Percentiles rank a stretch among this genome's conserved stretches.
Evolutionary conservation across 2,113 vertebrate species (phyloP).

Genomic region (Castor canadensis): DNA sequence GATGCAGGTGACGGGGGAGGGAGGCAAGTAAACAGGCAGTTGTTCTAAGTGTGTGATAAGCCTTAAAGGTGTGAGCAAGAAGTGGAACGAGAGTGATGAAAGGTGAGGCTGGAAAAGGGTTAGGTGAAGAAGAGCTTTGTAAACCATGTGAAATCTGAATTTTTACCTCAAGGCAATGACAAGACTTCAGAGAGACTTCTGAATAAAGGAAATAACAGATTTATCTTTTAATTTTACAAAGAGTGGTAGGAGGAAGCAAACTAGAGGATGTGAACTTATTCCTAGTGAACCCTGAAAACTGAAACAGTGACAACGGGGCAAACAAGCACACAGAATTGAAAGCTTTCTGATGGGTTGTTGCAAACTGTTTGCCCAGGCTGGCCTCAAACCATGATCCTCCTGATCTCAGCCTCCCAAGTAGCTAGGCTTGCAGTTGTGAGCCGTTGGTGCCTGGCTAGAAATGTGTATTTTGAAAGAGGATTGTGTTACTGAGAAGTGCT

Average conservation of each 20-base stretch:
- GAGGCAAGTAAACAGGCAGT: not conserved
- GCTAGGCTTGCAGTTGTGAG: too few relatives aligned
- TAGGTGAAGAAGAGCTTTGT: slow-evolving; percentile 9
- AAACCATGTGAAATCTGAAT: not conserved
- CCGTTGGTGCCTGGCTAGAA: too few relatives aligned
- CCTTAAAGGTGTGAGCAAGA: not conserved
- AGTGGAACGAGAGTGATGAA: not conserved
- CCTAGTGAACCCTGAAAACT: not conserved
- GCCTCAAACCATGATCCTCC: too few relatives aligned
- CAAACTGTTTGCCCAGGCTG: too few relatives aligned
- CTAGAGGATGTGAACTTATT: not conserved
- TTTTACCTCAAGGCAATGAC: not conserved
- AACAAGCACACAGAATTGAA: not conserved
- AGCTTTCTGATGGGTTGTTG: too few relatives aligned
- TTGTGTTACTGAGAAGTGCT: not conserved
- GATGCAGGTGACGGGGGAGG: not conserved
- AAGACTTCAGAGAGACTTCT: slow-evolving; percentile 17
- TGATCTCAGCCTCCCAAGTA: too few relatives aligned
- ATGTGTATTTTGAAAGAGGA: not conserved
- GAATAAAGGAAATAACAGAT: not conserved
- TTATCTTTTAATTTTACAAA: slow-evolving; percentile 15
- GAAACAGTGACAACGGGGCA: not conserved
- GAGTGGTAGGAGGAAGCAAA: not conserved
- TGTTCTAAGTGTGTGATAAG: not conserved
- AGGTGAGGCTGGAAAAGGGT: too few relatives aligned